phyloP scores from a whole-genome alignment of 2,113 vertebrate genomes.

The Nerophis lumbriciformis region DNA sequence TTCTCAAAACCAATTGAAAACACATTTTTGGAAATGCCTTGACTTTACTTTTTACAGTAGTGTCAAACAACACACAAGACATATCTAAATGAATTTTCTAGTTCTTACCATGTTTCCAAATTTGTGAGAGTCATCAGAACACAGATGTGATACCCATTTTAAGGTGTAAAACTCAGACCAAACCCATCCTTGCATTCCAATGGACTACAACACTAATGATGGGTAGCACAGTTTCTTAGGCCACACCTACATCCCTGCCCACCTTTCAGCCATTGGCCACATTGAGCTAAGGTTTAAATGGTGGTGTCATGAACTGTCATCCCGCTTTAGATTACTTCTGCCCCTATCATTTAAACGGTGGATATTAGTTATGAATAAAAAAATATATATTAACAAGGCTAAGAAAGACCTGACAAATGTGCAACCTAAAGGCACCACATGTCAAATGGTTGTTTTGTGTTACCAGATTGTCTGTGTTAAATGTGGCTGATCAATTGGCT shows the following conservation, averaged over 20 bases:
- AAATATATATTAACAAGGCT: background rate
- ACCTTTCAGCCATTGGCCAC: constrained; percentile 1
- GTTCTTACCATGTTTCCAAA: constrained; percentile 45
- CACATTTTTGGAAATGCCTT: too few species aligned
- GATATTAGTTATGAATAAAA: background rate
- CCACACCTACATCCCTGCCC: constrained; percentile 26
- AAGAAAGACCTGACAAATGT: background rate
- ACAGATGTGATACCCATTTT: background rate
- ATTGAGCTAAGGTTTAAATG: constrained; percentile 30
- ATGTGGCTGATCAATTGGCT: constrained; percentile 23
- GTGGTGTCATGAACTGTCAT: constrained; percentile 58
- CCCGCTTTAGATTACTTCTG: constrained; percentile 37
- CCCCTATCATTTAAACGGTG: constrained; percentile 28
- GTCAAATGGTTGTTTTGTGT: background rate
- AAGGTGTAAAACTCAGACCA: background rate
- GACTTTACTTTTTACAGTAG: too few species aligned
- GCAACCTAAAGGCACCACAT: background rate
- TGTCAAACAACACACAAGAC: background rate
- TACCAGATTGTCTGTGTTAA: background rate
- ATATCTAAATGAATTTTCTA: background rate
- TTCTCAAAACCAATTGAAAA: too few species aligned
- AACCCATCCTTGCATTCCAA: background rate
- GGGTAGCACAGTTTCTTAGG: constrained; percentile 2
- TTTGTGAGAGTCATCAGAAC: constrained; percentile 20
- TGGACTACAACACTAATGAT: background rate